phyloP scores from a whole-genome alignment of 2,113 vertebrate species.

The Psilopogon haemacephalus region DNA sequence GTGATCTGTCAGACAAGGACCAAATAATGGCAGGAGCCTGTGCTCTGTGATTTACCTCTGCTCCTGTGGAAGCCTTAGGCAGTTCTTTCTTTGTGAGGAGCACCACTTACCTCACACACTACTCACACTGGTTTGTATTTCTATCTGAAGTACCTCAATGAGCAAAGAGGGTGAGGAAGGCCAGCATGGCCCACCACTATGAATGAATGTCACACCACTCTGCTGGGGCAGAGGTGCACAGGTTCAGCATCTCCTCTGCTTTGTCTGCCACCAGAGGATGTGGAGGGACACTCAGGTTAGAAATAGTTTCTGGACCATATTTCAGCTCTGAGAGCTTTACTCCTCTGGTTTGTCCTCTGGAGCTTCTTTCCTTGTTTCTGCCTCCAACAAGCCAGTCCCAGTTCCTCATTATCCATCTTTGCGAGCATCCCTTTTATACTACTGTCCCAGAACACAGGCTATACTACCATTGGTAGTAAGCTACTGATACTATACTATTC shows the following conservation, averaged over 20 bases:
- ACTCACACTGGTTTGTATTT: no score
- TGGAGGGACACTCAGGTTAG: neutral
- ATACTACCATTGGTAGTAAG: neutral
- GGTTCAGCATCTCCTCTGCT: neutral
- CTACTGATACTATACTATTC: neutral
- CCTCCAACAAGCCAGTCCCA: neutral
- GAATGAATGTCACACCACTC: accelerated
- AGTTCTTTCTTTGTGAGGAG: neutral
- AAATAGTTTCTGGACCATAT: neutral
- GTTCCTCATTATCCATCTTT: neutral
- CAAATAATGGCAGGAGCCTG: neutral
- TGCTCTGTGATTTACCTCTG: neutral
- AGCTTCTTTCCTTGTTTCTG: neutral
- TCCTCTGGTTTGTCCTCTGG: neutral
- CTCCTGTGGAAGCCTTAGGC: neutral
- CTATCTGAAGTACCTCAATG: neutral
- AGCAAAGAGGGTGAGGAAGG: neutral
- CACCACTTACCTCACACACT: neutral
- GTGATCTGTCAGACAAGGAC: no score
- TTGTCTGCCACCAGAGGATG: neutral
- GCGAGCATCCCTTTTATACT: neutral
- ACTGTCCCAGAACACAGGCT: neutral
- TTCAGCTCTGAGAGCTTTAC: neutral
- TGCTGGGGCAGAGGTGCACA: accelerated
- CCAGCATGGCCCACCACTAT: accelerated